Conservation (phyloP, 1,140 invertebrate genomes). For the Vanessa atalanta region DNA sequence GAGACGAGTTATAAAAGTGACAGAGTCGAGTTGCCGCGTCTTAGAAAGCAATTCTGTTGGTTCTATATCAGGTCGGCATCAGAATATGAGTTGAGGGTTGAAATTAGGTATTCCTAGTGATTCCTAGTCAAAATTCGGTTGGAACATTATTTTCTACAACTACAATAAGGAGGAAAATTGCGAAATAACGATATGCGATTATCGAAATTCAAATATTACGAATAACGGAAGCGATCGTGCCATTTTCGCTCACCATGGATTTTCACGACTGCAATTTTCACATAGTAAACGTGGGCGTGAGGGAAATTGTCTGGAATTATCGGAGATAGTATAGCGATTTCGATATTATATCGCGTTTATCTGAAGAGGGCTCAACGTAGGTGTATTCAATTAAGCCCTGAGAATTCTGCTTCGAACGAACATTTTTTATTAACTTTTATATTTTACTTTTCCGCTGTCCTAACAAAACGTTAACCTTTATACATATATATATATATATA, state of each 20-base stretch:
- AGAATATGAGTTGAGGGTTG: too few relatives aligned
- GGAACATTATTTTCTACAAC: too few relatives aligned
- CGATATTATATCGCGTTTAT: constrained; percentile 5
- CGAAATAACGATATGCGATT: not conserved
- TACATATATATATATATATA: too few relatives aligned
- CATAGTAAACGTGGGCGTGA: not conserved
- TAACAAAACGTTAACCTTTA: too few relatives aligned
- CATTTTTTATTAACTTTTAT: not conserved
- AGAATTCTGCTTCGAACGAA: not conserved
- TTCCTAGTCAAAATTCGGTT: too few relatives aligned
- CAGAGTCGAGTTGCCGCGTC: too few relatives aligned
- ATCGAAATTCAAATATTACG: not conserved
- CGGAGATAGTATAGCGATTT: not conserved
- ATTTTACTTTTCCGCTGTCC: too few relatives aligned
- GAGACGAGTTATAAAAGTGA: too few relatives aligned
- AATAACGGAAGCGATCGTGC: not conserved
- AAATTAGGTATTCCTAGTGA: too few relatives aligned
- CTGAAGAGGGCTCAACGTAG: not conserved
- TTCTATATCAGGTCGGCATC: too few relatives aligned
- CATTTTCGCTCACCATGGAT: not conserved
- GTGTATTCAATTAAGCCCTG: not conserved
- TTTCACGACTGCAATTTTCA: not conserved
- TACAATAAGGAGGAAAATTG: too few relatives aligned
- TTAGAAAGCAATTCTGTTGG: too few relatives aligned
- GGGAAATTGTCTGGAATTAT: not conserved